Conservation (phyloP, 2,888 invertebrate genomes). For the Dryadula phaetusa region DNA sequence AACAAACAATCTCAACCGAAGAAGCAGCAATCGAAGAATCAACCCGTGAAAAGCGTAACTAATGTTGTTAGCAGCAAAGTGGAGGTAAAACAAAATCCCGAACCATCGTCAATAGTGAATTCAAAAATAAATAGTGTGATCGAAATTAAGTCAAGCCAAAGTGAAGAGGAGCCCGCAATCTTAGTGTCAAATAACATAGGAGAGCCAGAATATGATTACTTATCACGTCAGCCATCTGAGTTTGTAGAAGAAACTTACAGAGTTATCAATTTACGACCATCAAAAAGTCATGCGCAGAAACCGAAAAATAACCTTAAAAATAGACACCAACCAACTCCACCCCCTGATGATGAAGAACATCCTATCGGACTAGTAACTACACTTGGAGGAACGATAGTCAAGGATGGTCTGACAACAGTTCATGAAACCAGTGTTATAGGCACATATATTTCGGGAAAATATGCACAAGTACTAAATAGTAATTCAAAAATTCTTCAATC, state of each 20-base stretch:
- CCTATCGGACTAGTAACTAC: slow-evolving; percentile 93
- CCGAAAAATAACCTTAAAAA: slow-evolving; percentile 76
- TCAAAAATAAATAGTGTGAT: slow-evolving; percentile 83
- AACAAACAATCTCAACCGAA: slow-evolving; percentile 61
- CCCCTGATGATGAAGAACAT: slow-evolving; percentile 85
- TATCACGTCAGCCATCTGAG: slow-evolving; percentile 93
- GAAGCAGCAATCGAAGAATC: slow-evolving; percentile 64
- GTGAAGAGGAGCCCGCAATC: slow-evolving; percentile 84
- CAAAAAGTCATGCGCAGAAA: slow-evolving; percentile 79
- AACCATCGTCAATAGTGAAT: slow-evolving; percentile 59
- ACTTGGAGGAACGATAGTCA: slow-evolving; percentile 92
- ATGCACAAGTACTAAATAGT: slow-evolving; percentile 93
- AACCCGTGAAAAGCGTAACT: slow-evolving; percentile 67
- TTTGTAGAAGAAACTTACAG: slow-evolving; percentile 94
- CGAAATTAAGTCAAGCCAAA: slow-evolving; percentile 77
- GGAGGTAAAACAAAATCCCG: slow-evolving; percentile 75
- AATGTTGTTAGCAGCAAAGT: slow-evolving; percentile 77
- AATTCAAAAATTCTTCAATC: slow-evolving; percentile 87
- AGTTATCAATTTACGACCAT: slow-evolving; percentile 91
- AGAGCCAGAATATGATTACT: slow-evolving; percentile 93
- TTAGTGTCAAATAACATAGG: slow-evolving; percentile 88
- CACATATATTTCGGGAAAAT: slow-evolving; percentile 94
- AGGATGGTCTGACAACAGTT: slow-evolving; percentile 92
- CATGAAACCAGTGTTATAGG: slow-evolving; percentile 96
- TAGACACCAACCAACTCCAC: slow-evolving; percentile 72